Percentiles rank a stretch among this genome's conserved stretches.
These are phyloP conservation scores for Climacteris rufus DNA, from an alignment of 2,113 vertebrate genomes.

Conservation along the genomic window DNA sequence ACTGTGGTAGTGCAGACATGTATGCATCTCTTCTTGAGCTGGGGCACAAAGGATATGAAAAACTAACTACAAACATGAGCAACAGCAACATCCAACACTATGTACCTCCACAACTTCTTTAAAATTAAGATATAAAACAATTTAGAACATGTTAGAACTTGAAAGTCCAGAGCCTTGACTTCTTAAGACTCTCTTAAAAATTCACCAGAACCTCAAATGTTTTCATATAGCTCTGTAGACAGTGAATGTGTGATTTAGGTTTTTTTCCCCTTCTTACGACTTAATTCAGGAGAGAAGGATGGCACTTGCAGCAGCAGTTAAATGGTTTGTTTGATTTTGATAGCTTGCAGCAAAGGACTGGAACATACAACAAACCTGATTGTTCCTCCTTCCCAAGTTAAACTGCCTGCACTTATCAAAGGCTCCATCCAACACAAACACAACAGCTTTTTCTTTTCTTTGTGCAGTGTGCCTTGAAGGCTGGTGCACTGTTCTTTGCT, in stretches of 20 bases:
- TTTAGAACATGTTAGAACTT: not conserved
- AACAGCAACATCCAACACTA: not conserved
- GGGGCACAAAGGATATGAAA: not conserved
- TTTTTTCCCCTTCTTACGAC: not conserved
- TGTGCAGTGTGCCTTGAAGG: not conserved
- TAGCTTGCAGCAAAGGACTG: not conserved
- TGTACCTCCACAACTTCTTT: not conserved
- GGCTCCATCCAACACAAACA: not conserved
- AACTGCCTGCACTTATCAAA: not conserved
- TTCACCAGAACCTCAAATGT: not conserved
- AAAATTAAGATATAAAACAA: not conserved
- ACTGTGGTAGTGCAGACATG: fast-evolving
- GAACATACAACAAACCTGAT: not conserved
- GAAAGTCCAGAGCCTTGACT: not conserved
- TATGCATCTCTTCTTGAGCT: not conserved
- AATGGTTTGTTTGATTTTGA: not conserved
- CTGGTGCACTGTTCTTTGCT: not conserved
- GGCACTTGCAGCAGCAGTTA: not conserved
- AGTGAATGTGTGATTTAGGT: not conserved
- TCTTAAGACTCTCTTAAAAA: not conserved
- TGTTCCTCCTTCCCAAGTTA: not conserved
- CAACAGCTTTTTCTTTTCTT: not conserved
- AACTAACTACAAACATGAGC: not conserved
- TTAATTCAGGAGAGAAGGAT: not conserved
- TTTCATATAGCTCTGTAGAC: not conserved